Base-by-base conservation (phyloP, 2,113 vertebrate genomes). In the Triplophysa tibetana region DNA sequence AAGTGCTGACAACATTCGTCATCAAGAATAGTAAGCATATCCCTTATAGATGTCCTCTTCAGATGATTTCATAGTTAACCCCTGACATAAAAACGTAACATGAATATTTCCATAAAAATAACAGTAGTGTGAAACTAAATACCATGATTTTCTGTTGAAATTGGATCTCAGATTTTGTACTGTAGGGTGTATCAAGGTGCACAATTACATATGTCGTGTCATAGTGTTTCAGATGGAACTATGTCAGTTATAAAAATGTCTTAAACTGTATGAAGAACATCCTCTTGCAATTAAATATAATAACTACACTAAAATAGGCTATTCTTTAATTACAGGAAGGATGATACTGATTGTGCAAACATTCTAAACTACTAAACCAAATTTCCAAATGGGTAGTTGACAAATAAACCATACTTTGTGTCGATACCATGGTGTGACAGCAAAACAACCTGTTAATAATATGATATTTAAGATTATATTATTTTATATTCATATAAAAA, bases 171-270 rank as follows among this genome's bases (percentile, higher is more conserved):
- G 8, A 64, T 66, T 45, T 2, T 10, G 16, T 23, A 41, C 19
- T 9, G 38, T 56, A 16, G 11, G 2, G 19, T 33, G 10, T 45
- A 24, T 48, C 45, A 21, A 62, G 21, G 19, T 75, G 72, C 58
- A 62, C 13, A 75, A n/a, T 14, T 23, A 62, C 1, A 63, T 4
- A 6, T 24, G 13, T 62, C 26, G 52, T 16, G 52, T 72, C 21
- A 23, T 61, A 43, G 23, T 61, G 48, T 74, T 19, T 66, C 19
- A 67, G 41, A 78, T 24, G 43, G 45, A 78, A 54, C 14, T 24
- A 45, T 78, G 76, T 61, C 75, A 26, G 41, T 21, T 68, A 11
- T 54, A 33, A 38, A 12, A 73, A 73, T 38, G 56, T 73, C 52
- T 23, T 11, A 12, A 41, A 72, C 12, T 21, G 29, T 50, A 58